These are phyloP conservation scores for Ennomos fuscantarius DNA, from an alignment of 2,888 invertebrate genomes.

Conservation along the genomic window DNA sequence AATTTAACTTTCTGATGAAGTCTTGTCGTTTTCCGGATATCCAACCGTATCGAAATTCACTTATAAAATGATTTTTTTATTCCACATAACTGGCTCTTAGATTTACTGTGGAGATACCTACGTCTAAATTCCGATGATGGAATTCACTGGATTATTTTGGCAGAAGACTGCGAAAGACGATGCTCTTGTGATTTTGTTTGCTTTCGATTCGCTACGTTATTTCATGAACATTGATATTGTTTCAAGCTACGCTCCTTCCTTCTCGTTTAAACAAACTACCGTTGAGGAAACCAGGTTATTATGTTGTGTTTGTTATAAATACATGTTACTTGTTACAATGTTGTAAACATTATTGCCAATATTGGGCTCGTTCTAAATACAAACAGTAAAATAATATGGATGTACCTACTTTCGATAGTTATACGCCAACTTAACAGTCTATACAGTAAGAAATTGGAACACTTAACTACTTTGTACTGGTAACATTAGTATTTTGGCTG, in stretches of 20 bases:
- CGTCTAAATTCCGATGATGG: constrained; percentile 4
- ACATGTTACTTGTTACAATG: too few relatives aligned
- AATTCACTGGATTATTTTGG: constrained; percentile 9
- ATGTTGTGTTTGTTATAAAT: background rate
- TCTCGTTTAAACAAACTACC: too few relatives aligned
- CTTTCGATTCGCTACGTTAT: constrained; percentile 11
- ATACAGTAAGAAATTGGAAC: too few relatives aligned
- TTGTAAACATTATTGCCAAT: background rate
- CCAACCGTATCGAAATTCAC: background rate
- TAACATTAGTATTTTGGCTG: too few relatives aligned
- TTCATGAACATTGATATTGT: constrained; percentile 14
- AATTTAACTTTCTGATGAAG: too few relatives aligned
- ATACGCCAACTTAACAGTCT: too few relatives aligned
- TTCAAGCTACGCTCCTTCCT: background rate
- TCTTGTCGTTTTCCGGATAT: too few relatives aligned
- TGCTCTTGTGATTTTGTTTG: constrained; percentile 10
- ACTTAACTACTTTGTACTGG: too few relatives aligned
- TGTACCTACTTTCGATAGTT: too few relatives aligned
- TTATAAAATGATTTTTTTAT: background rate
- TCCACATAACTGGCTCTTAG: background rate
- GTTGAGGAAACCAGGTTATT: background rate
- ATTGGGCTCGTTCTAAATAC: too few relatives aligned
- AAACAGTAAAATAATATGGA: too few relatives aligned
- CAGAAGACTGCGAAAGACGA: constrained; percentile 6
- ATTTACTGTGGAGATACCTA: background rate